Conservation (phyloP, 1,140 invertebrate genomes). For the Mactra quadrangularis region DNA sequence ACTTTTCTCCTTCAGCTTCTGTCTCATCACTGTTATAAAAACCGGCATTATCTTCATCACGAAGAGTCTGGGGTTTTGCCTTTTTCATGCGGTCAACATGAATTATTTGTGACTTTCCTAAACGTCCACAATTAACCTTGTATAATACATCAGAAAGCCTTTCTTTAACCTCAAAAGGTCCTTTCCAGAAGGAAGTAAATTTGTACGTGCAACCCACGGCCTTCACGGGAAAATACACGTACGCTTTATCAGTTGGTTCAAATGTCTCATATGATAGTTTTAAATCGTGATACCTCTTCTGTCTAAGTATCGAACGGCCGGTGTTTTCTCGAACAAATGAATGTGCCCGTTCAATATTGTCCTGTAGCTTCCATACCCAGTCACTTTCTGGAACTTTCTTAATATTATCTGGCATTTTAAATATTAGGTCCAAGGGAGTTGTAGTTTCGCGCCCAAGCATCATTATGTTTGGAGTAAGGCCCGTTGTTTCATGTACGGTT, state of each 20-base stretch:
- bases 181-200: slow-evolving; percentile 37
- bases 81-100: slow-evolving; percentile 26
- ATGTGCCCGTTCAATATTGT: slow-evolving; percentile 43
- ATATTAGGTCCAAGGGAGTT: slow-evolving; percentile 55
- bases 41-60: not conserved
- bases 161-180: slow-evolving; percentile 19
- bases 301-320: slow-evolving; percentile 17
- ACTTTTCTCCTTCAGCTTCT: not conserved
- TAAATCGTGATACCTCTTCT: slow-evolving; percentile 45
- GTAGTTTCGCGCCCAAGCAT: slow-evolving; percentile 63
- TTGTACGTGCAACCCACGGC: slow-evolving; percentile 22
- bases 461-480: slow-evolving; percentile 60
- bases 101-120: not conserved
- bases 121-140: slow-evolving; percentile 25
- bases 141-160: slow-evolving; percentile 19
- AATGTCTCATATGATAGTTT: slow-evolving; percentile 27
- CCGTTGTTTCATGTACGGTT: slow-evolving; percentile 57
- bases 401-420: slow-evolving; percentile 3
- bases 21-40: not conserved
- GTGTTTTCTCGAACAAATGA: slow-evolving; percentile 14
- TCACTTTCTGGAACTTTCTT: slow-evolving; percentile 7
- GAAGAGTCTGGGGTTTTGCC: not conserved
- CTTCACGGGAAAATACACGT: slow-evolving; percentile 9
- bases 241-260: slow-evolving; percentile 30
- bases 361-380: slow-evolving; percentile 42